Evolutionary conservation across 2,113 vertebrate species (phyloP).

Genomic region (Aleadryas rufinucha): DNA sequence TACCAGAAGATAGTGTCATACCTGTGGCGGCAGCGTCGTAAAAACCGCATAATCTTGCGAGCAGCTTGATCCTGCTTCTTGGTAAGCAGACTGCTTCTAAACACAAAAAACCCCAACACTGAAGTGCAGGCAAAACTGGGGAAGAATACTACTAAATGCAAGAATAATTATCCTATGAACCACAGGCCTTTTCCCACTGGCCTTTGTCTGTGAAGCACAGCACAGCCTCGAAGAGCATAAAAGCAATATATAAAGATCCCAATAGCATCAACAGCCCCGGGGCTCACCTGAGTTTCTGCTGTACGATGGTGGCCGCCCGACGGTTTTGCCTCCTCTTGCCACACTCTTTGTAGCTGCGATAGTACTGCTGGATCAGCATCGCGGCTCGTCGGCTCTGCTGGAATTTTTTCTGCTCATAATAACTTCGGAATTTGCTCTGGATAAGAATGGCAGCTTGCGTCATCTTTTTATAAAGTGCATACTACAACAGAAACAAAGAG

Average conservation of each 20-base stretch:
- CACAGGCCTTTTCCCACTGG: not conserved
- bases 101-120: conserved; percentile 15
- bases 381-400: conserved; percentile 96
- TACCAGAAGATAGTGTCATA: conserved; percentile 28
- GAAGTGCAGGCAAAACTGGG: not conserved
- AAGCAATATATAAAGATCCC: rapidly evolving
- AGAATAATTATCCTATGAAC: not conserved
- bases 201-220: not conserved
- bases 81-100: conserved; percentile 94
- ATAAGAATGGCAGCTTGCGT: conserved; percentile 99
- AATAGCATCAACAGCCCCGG: rapidly evolving
- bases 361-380: conserved; percentile 96
- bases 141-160: not conserved
- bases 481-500: conserved; percentile 77
- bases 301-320: conserved; percentile 82
- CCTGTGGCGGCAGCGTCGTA: conserved; percentile 99
- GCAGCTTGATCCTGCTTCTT: conserved; percentile 99
- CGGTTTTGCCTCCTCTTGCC: conserved; percentile 87
- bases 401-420: conserved; percentile 95
- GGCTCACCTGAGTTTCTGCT: conserved; percentile 81
- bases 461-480: conserved; percentile 99
- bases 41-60: conserved; percentile 98
- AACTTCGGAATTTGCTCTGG: conserved; percentile 99
- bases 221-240: not conserved
- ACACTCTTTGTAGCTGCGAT: conserved; percentile 93